Evolutionary conservation across 1,140 invertebrate species (phyloP), one percentile per base, ranked within the genome.

Genomic region (Dolichoris vasculosae): DNA sequence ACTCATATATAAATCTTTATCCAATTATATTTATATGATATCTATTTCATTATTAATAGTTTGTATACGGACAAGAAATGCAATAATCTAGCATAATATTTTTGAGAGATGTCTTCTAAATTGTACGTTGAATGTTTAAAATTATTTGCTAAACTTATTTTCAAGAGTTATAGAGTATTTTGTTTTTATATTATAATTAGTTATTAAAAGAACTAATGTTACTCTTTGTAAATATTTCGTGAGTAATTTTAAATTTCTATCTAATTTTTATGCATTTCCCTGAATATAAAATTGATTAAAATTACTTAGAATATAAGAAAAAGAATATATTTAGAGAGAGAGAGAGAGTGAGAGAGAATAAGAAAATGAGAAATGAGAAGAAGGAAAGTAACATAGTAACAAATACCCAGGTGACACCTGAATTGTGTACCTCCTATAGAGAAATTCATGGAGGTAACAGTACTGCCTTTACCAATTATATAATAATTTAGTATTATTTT

Each of bases 281-380:
- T 30, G 38, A 64, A 43, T 40, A 48, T 46, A 40, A 84, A 71
- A 84, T 84, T 75, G 73, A n/a, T 83, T 77, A 76, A 26, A 77
- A 75, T 26, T 35, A 15, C 35, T 32, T 3, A 17, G 0, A 32
- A 1, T 13, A 0, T 38, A 35, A 32, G 0, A 17, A 40, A 23
- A 40, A 32, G 51, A 32, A 83, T 26, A 76, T 11, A 76, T 20
- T 55, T 23, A 71, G 32, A 55, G 80, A 79, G 17, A 71, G 26
- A 67, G 40, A 80, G 46, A 77, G 55, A 63, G 15, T 9, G 26
- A 32, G 11, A 40, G 48, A 17, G 38, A 35, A 2, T 46, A 7
- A 46, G 15, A 17, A 73, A 48, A 71, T 71, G 35, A 85, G 59
- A 23, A 40, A 7, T 38, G 23, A 46, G 46, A 23, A 75, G 71